Conservation (phyloP, 2,797 vertebrate genomes). For the Xerus rutilus region DNA sequence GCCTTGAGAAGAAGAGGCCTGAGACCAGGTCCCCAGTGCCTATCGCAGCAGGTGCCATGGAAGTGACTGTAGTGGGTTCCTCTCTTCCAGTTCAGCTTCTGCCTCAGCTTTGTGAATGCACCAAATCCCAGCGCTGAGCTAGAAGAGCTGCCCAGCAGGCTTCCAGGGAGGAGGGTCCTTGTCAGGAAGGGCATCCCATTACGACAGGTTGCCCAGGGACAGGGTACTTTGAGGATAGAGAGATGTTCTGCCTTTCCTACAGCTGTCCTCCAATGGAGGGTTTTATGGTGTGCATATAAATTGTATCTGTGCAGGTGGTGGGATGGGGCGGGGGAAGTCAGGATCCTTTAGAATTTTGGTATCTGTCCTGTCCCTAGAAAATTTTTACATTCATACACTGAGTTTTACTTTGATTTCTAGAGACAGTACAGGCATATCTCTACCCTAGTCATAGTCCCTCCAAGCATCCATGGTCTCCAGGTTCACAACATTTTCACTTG, state of each 20-base stretch:
- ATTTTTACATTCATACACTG: neutral
- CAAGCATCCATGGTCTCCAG: neutral
- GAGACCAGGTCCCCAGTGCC: neutral
- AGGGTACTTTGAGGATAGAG: neutral
- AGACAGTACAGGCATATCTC: no score
- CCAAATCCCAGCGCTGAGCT: neutral
- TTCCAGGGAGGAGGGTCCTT: neutral
- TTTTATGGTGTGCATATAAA: neutral
- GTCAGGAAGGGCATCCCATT: neutral
- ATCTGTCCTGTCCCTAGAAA: neutral
- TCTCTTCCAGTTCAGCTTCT: neutral
- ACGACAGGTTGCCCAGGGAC: neutral
- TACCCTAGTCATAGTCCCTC: neutral
- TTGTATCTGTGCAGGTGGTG: neutral
- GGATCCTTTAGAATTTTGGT: neutral
- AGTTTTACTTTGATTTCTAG: neutral
- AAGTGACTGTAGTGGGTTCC: accelerated
- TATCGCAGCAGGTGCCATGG: neutral
- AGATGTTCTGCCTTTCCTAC: neutral
- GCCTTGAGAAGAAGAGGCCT: neutral
- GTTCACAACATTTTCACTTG: neutral
- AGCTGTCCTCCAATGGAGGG: neutral
- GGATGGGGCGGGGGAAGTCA: neutral
- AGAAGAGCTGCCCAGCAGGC: neutral
- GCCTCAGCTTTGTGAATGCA: neutral